These are phyloP conservation scores for Allygus modestus DNA, from an alignment of 2,888 invertebrate species.

Conservation along the genomic window DNA sequence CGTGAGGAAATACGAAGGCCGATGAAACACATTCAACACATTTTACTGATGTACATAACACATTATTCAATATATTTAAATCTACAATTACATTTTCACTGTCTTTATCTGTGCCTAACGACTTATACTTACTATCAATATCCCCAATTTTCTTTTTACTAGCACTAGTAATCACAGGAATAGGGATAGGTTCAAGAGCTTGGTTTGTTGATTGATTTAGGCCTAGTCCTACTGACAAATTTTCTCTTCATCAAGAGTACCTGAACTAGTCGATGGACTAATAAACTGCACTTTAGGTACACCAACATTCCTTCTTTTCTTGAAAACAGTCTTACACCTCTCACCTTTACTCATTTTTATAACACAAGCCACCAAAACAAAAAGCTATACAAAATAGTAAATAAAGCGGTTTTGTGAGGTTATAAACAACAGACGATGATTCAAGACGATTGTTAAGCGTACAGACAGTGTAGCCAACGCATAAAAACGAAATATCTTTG, in stretches of 20 bases:
- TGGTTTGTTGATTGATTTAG: too few relatives aligned
- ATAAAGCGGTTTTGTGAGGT: conserved; percentile 2
- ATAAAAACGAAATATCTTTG: conserved; percentile 12
- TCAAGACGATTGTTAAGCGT: neutral
- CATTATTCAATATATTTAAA: neutral
- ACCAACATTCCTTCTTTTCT: too few relatives aligned
- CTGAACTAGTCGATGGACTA: too few relatives aligned
- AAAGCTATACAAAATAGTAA: too few relatives aligned
- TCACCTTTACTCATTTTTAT: conserved; percentile 28
- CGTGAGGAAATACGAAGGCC: neutral
- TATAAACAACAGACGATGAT: conserved; percentile 29
- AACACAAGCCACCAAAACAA: neutral
- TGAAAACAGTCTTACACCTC: conserved; percentile 12
- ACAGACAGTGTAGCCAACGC: conserved; percentile 31
- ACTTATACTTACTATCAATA: conserved; percentile 20
- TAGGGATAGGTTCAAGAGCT: too few relatives aligned
- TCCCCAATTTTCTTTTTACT: conserved; percentile 40
- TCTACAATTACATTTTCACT: neutral
- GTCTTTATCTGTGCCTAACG: neutral
- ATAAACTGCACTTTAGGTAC: too few relatives aligned
- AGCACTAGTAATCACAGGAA: conserved; percentile 22
- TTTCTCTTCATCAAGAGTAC: too few relatives aligned
- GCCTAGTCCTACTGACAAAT: too few relatives aligned
- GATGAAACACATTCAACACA: neutral
- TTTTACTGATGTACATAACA: neutral